Base-by-base conservation (phyloP, 2,888 invertebrate genomes). In the Torymus auratus region DNA sequence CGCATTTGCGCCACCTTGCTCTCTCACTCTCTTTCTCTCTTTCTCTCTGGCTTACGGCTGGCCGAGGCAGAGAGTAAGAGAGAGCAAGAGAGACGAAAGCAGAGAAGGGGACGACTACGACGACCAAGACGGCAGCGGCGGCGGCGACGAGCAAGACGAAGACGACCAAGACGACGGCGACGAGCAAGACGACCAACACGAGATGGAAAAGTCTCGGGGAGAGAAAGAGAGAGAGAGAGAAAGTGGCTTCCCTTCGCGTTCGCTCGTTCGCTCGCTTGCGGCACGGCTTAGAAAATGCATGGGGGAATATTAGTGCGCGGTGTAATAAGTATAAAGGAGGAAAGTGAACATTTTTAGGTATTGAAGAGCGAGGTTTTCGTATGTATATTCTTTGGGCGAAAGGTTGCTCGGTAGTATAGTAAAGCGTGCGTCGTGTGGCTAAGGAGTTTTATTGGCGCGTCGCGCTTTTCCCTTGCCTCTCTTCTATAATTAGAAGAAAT, bases 1-100 rank as follows among this genome's bases (percentile, higher is more conserved):
- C 89, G 88, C 89, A 86, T 90, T 89, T 89, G 88, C 89, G 88
- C 89, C 88, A 89, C 87, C 89, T 87, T 86, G 86, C 86, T 81
- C 55, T 15, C 56, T 13, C 64, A 4, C 14, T 11, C 61, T 58
- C 15, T 28, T 64, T n/a, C 72, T 61, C 77, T 28, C 28, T 28
- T 7, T 28, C 28, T 28, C 28, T 28, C 28, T 28, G 0, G 28
- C 28, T 28, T 28, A 28, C 28, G 28, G 28, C 28, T 28, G 28
- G 28, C 28, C 28, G 28, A 70, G 74, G 78, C 81, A 74, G 74
- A 81, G 70, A 60, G 56, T 78, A 23, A 55, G 17, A 78, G 64
- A 77, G 60, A 78, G 71, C 62, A 64, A 58, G 53, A 12, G 53
- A 58, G 60, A 65, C 56, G 65, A 56, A 75, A 20, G 20, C 20